Evolutionary conservation across 2,113 vertebrate species (phyloP).

Genomic region (Hymenochirus boettgeri): DNA sequence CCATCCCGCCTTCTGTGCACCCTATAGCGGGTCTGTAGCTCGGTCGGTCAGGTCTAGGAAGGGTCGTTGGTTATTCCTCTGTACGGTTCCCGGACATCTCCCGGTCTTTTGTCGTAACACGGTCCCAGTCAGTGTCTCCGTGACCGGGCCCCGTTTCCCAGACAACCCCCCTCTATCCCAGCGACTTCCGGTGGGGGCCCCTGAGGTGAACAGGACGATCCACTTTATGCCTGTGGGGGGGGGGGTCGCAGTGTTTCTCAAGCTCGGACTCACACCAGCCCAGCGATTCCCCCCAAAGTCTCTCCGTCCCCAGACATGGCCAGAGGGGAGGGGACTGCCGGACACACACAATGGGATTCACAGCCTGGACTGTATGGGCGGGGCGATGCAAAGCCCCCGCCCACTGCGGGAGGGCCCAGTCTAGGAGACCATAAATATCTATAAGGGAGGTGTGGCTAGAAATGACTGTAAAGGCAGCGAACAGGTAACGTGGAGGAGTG

Average conservation of each 20-base stretch:
- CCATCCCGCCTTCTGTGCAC: constrained; percentile 18
- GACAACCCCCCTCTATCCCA: no score
- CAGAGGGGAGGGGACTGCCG: constrained; percentile 7
- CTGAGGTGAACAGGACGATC: not conserved
- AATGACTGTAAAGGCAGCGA: no score
- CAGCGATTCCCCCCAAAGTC: not conserved
- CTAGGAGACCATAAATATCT: no score
- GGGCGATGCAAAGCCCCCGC: no score
- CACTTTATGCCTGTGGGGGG: not conserved
- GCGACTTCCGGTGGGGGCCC: not conserved
- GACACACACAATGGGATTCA: not conserved
- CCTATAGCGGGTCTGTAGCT: constrained; percentile 26
- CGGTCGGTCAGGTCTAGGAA: constrained; percentile 33
- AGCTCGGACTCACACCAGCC: not conserved
- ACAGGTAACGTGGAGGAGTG: no score
- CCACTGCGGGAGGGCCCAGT: no score
- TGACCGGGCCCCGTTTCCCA: not conserved
- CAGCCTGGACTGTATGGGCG: not conserved
- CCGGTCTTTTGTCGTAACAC: not conserved
- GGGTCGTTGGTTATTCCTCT: constrained; percentile 30
- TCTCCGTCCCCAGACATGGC: constrained; percentile 27
- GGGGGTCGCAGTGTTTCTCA: not conserved
- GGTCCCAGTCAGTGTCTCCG: not conserved
- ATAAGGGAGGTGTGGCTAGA: no score
- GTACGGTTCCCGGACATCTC: not conserved